Evolutionary conservation across 2,113 vertebrate genomes (phyloP).

Genomic region (Salvator merianae): DNA sequence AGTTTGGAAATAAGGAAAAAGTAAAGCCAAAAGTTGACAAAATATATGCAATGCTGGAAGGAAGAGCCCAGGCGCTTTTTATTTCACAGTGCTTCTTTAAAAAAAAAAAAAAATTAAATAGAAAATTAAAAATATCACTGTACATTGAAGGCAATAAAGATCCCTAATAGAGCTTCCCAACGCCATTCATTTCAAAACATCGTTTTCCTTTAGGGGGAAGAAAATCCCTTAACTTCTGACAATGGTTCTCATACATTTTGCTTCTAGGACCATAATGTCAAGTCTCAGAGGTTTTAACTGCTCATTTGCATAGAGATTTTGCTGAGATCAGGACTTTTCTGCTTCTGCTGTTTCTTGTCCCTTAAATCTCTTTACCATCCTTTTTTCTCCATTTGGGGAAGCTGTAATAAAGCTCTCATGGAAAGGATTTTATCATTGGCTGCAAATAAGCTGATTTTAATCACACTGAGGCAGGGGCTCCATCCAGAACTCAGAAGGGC

Average conservation of each 20-base stretch:
- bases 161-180: neutral
- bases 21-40: neutral
- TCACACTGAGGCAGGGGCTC: slow-evolving; percentile 27
- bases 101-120: neutral
- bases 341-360: neutral
- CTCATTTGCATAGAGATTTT: slow-evolving; percentile 30
- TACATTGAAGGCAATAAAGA: neutral
- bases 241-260: neutral
- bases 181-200: neutral
- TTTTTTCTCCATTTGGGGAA: slow-evolving; percentile 33
- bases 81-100: neutral
- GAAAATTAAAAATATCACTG: neutral
- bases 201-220: neutral
- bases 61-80: neutral
- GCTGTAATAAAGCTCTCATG: slow-evolving; percentile 11
- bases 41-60: neutral
- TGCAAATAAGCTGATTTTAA: slow-evolving; percentile 40
- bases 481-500: neutral
- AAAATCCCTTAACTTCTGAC: neutral
- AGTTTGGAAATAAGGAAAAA: too few species aligned
- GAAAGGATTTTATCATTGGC: slow-evolving; percentile 48
- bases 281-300: slow-evolving; percentile 29
- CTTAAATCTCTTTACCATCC: slow-evolving; percentile 25
- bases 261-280: slow-evolving; percentile 33
- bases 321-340: slow-evolving; percentile 51